Percentiles rank a stretch among this genome's conserved stretches.
Evolutionary conservation across 1,140 invertebrate species (phyloP).

Genomic region (Daktulosphaira vitifoliae): DNA sequence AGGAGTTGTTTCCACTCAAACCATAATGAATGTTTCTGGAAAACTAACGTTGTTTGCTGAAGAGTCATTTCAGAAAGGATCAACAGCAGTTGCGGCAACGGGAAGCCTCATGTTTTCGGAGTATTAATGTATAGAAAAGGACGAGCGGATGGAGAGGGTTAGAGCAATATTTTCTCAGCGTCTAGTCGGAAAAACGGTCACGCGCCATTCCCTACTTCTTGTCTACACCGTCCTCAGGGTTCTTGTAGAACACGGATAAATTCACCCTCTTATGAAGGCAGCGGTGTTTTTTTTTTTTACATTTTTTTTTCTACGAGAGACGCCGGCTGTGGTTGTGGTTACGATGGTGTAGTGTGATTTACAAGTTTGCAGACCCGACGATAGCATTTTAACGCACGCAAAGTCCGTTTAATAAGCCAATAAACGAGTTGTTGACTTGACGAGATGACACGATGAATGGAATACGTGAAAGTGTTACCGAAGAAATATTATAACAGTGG

Average conservation of each 20-base stretch:
- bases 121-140: not conserved
- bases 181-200: slow-evolving; percentile 32
- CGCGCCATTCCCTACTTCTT: not conserved
- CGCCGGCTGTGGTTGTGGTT: slow-evolving; percentile 4
- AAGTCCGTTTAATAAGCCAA: slow-evolving; percentile 34
- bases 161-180: slow-evolving; percentile 18
- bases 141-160: not conserved
- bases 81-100: not conserved
- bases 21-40: no score
- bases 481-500: not conserved
- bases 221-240: not conserved
- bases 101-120: slow-evolving; percentile 16
- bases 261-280: slow-evolving; percentile 21
- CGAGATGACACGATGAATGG: slow-evolving; percentile 28
- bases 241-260: slow-evolving; percentile 32
- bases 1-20: no score
- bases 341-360: slow-evolving; percentile 11
- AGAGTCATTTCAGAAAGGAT: slow-evolving; percentile 3
- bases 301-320: not conserved
- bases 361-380: slow-evolving; percentile 29
- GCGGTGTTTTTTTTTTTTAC: not conserved
- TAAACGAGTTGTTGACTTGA: slow-evolving; percentile 30
- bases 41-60: not conserved
- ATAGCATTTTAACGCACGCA: slow-evolving; percentile 16
- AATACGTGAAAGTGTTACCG: slow-evolving; percentile 34